Conservation (phyloP, 2,888 invertebrate genomes). For the Callyntrura guangdongensis region DNA sequence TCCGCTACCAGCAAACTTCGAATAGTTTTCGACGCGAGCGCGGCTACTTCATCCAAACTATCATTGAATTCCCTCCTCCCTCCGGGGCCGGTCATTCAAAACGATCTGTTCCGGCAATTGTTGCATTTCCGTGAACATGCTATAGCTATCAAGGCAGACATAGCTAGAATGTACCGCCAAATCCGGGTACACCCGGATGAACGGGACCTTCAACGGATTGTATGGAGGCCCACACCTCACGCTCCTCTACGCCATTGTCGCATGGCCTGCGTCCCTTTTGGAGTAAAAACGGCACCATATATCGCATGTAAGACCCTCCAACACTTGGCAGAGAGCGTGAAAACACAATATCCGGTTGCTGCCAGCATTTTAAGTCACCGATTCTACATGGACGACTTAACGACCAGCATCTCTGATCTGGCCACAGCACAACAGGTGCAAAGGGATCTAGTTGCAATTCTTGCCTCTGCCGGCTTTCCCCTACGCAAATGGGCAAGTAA, state of each 20-base stretch:
- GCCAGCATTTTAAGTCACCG: conserved; percentile 47
- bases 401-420: conserved; percentile 75
- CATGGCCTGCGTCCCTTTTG: conserved; percentile 26
- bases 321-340: conserved; percentile 47
- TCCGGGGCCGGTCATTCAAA: conserved; percentile 85
- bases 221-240: conserved; percentile 81
- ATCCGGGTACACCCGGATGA: conserved; percentile 83
- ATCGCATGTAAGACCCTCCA: conserved; percentile 12
- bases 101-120: conserved; percentile 84
- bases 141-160: conserved; percentile 84
- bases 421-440: conserved; percentile 67
- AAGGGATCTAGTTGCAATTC: conserved; percentile 61
- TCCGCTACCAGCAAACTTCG: too few species aligned
- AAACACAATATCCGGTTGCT: neutral
- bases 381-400: conserved; percentile 83
- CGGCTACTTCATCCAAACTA: conserved; percentile 80
- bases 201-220: conserved; percentile 83
- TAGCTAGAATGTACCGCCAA: conserved; percentile 85
- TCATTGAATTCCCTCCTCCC: conserved; percentile 85
- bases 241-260: conserved; percentile 59
- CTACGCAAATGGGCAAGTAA: conserved; percentile 83
- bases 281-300: conserved; percentile 49
- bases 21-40: neutral
- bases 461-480: conserved; percentile 76
- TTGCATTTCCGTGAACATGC: conserved; percentile 83